Conservation (phyloP, 2,888 invertebrate species). For the Chaetogeoica ovagalla region DNA sequence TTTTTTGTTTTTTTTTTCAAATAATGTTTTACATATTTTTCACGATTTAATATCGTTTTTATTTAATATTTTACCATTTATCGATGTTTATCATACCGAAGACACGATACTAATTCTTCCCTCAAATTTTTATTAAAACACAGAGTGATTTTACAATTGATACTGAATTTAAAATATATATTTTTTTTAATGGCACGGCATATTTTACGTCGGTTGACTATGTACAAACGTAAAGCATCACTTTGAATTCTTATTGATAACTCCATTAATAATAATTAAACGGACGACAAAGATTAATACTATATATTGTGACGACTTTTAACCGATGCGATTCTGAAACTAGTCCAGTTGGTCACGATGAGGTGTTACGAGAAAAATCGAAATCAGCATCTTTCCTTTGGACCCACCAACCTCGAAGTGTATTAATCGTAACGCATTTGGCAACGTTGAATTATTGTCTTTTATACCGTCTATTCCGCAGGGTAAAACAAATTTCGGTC, state of each 20-base stretch:
- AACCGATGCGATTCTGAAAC: constrained; percentile 6
- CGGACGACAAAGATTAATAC: background rate
- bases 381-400: constrained; percentile 36
- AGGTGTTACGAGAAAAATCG: constrained; percentile 36
- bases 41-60: background rate
- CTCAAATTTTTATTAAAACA: background rate
- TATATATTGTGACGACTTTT: constrained; percentile 6
- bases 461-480: constrained; percentile 21
- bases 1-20: background rate
- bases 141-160: too few relatives aligned
- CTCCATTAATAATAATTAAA: background rate
- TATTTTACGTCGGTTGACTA: too few relatives aligned
- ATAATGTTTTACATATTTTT: background rate
- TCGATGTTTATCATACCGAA: background rate
- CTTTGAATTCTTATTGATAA: constrained; percentile 20
- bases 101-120: background rate
- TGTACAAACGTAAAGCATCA: too few relatives aligned
- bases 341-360: constrained; percentile 11
- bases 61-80: background rate
- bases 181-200: too few relatives aligned
- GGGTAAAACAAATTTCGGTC: constrained; percentile 27
- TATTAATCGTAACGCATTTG: constrained; percentile 49
- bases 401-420: constrained; percentile 41
- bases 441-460: constrained; percentile 48
- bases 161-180: too few relatives aligned